Percentiles rank a stretch among this genome's conserved stretches.
Evolutionary conservation across 2,797 vertebrate species (phyloP).

Genomic region (Tapirus indicus): DNA sequence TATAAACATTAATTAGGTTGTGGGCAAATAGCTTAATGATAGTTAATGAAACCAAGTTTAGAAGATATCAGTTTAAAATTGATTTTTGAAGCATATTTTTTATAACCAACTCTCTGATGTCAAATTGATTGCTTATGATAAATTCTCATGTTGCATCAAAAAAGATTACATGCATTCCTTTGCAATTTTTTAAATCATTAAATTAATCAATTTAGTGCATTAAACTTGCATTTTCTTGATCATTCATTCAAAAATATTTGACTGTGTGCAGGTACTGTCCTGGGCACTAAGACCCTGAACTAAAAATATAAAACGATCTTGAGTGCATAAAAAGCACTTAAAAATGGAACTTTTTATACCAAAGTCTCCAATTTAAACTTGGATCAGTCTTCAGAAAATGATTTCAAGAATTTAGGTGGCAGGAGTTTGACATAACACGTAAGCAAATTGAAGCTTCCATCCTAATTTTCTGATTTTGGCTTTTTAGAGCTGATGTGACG

Average conservation of each 20-base stretch:
- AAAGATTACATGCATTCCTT: constrained; percentile 27
- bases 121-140: constrained; percentile 43
- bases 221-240: constrained; percentile 24
- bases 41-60: constrained; percentile 73
- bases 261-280: background rate
- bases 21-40: constrained; percentile 67
- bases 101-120: constrained; percentile 52
- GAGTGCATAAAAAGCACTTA: background rate
- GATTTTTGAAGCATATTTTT: constrained; percentile 65
- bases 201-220: background rate
- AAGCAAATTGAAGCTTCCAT: background rate
- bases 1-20: constrained; percentile 68
- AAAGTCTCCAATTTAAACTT: background rate
- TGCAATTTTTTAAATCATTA: constrained; percentile 51
- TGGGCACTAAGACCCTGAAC: background rate
- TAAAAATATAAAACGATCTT: background rate
- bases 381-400: background rate
- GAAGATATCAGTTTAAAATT: constrained; percentile 66
- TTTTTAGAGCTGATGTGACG: background rate
- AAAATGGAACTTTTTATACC: background rate
- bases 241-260: background rate
- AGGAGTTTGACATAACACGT: background rate
- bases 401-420: background rate
- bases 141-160: constrained; percentile 6
- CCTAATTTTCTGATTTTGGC: background rate